Evolutionary conservation across 2,888 invertebrate species (phyloP).

Genomic region (Leptopterna dolabrata): DNA sequence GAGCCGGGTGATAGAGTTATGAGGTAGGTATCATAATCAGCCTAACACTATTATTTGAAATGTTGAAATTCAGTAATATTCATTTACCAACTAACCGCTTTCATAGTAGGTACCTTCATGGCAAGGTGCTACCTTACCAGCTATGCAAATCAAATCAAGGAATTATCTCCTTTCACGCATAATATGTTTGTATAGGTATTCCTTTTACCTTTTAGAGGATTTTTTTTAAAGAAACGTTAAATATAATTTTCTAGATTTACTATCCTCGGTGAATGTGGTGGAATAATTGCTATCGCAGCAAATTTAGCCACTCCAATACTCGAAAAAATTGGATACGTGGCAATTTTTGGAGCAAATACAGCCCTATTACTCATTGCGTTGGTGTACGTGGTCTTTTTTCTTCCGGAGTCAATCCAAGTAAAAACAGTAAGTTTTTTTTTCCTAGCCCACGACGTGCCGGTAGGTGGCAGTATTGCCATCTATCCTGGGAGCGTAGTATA

Average conservation of each 20-base stretch:
- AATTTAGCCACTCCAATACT: not conserved
- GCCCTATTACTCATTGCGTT: not conserved
- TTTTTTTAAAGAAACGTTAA: not conserved
- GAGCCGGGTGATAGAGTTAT: not conserved
- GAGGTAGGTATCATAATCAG: not conserved
- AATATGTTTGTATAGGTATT: no score
- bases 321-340: not conserved
- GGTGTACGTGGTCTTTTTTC: not conserved
- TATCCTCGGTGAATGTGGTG: not conserved
- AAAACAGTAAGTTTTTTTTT: not conserved
- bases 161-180: no score
- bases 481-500: no score
- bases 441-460: no score
- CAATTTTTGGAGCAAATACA: not conserved
- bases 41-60: no score
- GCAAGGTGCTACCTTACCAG: not conserved
- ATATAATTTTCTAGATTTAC: not conserved
- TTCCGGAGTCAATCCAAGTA: slow-evolving; percentile 19
- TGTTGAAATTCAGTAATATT: no score
- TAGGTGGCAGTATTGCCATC: no score
- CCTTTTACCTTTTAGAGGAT: not conserved
- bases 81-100: no score
- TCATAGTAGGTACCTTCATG: no score
- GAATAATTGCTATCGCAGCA: not conserved
- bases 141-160: no score